Conservation (phyloP, 92 coral and sea anemone species). For the Nematostella vectensis region DNA sequence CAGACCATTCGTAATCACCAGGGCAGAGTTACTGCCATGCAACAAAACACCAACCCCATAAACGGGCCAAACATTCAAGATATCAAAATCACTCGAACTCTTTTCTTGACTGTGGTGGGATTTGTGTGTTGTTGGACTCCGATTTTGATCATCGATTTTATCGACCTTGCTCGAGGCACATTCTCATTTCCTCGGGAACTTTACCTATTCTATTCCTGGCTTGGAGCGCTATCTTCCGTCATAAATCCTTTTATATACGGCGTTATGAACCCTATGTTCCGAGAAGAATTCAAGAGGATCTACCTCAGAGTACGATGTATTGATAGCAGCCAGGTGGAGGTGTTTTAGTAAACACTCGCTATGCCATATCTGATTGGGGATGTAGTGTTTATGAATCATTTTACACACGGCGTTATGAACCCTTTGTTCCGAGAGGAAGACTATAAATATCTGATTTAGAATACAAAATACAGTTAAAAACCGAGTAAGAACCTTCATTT, state of each 20-base stretch:
- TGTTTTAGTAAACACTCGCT: not conserved
- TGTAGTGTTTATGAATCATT: no score
- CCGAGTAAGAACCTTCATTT: no score
- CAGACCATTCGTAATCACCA: no score
- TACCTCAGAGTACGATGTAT: no score
- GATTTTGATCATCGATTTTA: slow-evolving; percentile 34
- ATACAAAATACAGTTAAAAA: no score
- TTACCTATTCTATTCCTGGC: slow-evolving; percentile 26
- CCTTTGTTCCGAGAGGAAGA: no score
- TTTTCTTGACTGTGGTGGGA: slow-evolving; percentile 32
- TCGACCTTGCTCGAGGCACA: slow-evolving; percentile 28
- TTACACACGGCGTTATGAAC: no score
- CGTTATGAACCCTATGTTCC: slow-evolving; percentile 34
- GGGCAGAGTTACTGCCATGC: no score
- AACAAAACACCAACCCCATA: no score
- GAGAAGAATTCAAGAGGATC: slow-evolving; percentile 31
- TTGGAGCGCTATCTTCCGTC: slow-evolving; percentile 40
- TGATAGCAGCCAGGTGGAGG: no score
- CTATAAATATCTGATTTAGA: no score
- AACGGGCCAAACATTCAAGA: no score
- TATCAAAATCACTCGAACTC: slow-evolving; percentile 35
- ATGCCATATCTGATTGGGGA: not conserved
- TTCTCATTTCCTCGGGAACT: slow-evolving; percentile 38
- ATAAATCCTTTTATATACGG: slow-evolving; percentile 45
- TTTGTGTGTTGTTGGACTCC: slow-evolving; percentile 52